Percentiles rank a stretch among this genome's conserved stretches.
These are phyloP conservation scores for Cyclophora albipunctata DNA, from an alignment of 2,888 invertebrate species.

Conservation along the genomic window DNA sequence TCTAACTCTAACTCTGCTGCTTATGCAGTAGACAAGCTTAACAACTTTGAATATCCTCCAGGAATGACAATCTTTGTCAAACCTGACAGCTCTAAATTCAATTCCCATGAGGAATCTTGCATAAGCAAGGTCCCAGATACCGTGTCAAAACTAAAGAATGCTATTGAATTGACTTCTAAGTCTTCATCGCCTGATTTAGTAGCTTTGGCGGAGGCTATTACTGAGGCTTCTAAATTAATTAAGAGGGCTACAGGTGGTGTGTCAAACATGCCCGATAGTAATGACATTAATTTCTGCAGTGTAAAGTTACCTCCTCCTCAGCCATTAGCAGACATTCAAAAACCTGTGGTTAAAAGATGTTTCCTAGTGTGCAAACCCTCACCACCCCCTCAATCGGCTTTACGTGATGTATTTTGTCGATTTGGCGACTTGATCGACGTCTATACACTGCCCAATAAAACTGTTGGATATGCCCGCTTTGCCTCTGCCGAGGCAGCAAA, in stretches of 20 bases:
- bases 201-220: slow-evolving; percentile 82
- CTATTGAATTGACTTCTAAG: slow-evolving; percentile 34
- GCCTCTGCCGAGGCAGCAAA: slow-evolving; percentile 84
- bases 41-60: slow-evolving; percentile 94
- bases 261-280: slow-evolving; percentile 34
- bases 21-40: slow-evolving; percentile 88
- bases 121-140: slow-evolving; percentile 36
- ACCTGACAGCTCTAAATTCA: slow-evolving; percentile 66
- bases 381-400: slow-evolving; percentile 84
- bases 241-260: slow-evolving; percentile 76
- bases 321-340: slow-evolving; percentile 81
- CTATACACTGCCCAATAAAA: slow-evolving; percentile 90
- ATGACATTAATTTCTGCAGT: slow-evolving; percentile 74
- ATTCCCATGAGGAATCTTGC: slow-evolving; percentile 31
- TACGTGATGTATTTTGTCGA: slow-evolving; percentile 92
- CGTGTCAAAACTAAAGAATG: slow-evolving; percentile 43
- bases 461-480: slow-evolving; percentile 94
- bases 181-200: slow-evolving; percentile 72
- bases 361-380: slow-evolving; percentile 79
- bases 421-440: slow-evolving; percentile 94
- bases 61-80: slow-evolving; percentile 87
- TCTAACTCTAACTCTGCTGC: slow-evolving; percentile 57
- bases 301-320: slow-evolving; percentile 83
- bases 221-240: slow-evolving; percentile 84
- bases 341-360: slow-evolving; percentile 78